Evolutionary conservation across 2,113 vertebrate genomes (phyloP).

Genomic region (Castor canadensis): DNA sequence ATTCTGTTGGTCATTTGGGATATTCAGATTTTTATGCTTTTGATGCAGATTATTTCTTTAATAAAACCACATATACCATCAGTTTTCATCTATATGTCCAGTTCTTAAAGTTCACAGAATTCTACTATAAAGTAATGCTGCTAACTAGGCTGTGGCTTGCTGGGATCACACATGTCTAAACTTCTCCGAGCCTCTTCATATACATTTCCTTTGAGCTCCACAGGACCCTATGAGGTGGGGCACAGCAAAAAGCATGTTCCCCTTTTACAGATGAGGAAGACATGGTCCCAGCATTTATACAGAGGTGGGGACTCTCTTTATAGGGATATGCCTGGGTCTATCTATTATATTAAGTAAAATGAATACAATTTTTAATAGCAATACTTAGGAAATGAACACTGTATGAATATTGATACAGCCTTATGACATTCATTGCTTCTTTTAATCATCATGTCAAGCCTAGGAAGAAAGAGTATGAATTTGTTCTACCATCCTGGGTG

Average conservation of each 20-base stretch:
- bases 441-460: background rate
- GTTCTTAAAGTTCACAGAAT: background rate
- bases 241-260: background rate
- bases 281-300: background rate
- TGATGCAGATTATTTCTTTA: background rate
- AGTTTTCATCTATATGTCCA: background rate
- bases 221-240: background rate
- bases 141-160: background rate
- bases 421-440: background rate
- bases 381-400: background rate
- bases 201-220: background rate
- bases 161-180: background rate
- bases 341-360: background rate
- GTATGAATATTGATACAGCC: background rate
- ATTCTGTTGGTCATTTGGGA: background rate
- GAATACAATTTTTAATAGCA: conserved; percentile 10
- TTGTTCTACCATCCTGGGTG: background rate
- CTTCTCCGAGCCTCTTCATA: background rate
- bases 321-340: background rate
- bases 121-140: background rate
- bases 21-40: background rate
- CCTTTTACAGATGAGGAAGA: background rate
- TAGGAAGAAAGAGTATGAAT: background rate
- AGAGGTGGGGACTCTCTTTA: background rate
- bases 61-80: background rate